phyloP scores from a whole-genome alignment of 1,140 invertebrate genomes.

The Drosophila sechellia region DNA sequence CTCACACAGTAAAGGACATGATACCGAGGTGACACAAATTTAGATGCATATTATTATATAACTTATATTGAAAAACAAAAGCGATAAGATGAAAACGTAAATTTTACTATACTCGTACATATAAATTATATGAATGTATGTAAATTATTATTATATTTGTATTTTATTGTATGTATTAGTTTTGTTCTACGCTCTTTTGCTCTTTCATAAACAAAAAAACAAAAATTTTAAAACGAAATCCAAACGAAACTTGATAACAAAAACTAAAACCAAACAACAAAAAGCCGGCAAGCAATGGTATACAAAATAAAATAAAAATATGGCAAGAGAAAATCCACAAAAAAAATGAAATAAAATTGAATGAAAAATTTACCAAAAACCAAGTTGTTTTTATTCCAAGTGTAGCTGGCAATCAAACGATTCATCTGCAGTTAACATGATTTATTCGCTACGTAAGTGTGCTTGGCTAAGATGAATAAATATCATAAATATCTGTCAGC shows the following conservation, averaged over 20 bases:
- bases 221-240: constrained; percentile 36
- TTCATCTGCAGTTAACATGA: constrained; percentile 7
- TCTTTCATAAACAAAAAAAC: constrained; percentile 77
- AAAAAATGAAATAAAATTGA: constrained; percentile 66
- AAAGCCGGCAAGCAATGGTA: constrained; percentile 75
- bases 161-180: constrained; percentile 83
- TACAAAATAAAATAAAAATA: constrained; percentile 61
- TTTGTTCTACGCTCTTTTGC: constrained; percentile 84
- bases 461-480: constrained; percentile 12
- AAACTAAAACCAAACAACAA: constrained; percentile 39
- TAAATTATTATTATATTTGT: constrained; percentile 82
- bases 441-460: constrained; percentile 42
- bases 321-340: constrained; percentile 40
- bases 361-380: constrained; percentile 42
- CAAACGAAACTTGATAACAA: constrained; percentile 42
- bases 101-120: constrained; percentile 75
- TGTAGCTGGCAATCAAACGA: not conserved
- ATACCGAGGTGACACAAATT: constrained; percentile 36
- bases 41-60: constrained; percentile 64
- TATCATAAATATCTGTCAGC: constrained; percentile 16
- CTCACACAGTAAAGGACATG: constrained; percentile 11
- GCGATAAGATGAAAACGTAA: constrained; percentile 43
- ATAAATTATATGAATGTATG: constrained; percentile 73
- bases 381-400: constrained; percentile 1
- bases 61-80: constrained; percentile 47